phyloP scores from a whole-genome alignment of 1,140 invertebrate species.

The Drosophila willistoni region DNA sequence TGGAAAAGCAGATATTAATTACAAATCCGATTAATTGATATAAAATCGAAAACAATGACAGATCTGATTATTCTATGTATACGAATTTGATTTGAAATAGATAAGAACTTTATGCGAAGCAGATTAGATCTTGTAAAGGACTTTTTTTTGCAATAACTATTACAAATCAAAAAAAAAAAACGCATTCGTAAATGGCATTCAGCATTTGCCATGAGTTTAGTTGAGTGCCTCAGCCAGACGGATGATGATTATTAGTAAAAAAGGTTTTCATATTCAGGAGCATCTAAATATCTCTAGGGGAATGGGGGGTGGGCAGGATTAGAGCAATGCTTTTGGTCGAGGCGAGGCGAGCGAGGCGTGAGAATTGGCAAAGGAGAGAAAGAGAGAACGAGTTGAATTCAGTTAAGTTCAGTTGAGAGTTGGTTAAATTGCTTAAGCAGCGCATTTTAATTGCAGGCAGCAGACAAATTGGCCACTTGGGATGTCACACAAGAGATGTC shows the following conservation, averaged over 20 bases:
- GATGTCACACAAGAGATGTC: slow-evolving; percentile 19
- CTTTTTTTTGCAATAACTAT: no score
- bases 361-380: background rate
- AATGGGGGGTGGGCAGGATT: background rate
- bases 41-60: no score
- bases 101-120: no score
- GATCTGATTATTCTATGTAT: no score
- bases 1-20: no score
- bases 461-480: slow-evolving; percentile 65
- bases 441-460: slow-evolving; percentile 65
- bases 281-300: background rate
- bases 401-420: slow-evolving; percentile 31
- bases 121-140: no score
- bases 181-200: no score
- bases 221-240: slow-evolving; percentile 1
- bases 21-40: no score
- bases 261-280: background rate
- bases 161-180: no score
- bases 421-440: slow-evolving; percentile 52
- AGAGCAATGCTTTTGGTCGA: background rate
- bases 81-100: no score
- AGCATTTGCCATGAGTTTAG: no score
- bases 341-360: background rate
- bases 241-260: background rate
- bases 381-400: background rate